These are phyloP conservation scores for Eueides isabella DNA, from an alignment of 1,140 invertebrate genomes.

Conservation along the genomic window DNA sequence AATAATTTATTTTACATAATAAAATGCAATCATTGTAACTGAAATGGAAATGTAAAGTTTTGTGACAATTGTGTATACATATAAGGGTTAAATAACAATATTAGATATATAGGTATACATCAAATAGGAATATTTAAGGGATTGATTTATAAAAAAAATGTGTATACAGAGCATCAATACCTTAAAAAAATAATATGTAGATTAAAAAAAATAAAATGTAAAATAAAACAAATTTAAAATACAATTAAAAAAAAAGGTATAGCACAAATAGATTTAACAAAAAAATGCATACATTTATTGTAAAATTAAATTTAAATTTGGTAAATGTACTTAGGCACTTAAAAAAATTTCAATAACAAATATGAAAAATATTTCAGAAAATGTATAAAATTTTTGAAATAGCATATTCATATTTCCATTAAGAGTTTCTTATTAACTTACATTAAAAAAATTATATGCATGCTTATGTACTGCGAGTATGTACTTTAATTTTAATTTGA, in stretches of 20 bases:
- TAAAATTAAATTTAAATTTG: neutral
- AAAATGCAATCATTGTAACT: neutral
- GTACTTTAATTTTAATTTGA: too few relatives aligned
- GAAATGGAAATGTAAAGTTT: neutral
- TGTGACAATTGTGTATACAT: slow-evolving; percentile 4
- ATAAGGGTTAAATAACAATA: slow-evolving; percentile 13
- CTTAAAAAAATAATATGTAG: neutral
- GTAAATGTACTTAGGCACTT: slow-evolving; percentile 17
- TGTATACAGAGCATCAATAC: neutral
- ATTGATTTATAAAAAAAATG: neutral
- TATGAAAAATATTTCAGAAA: neutral
- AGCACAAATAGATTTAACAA: neutral
- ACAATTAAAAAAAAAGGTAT: neutral
- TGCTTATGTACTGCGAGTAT: too few relatives aligned
- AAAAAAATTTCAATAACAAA: slow-evolving; percentile 18
- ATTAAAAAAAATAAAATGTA: neutral
- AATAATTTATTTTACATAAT: neutral
- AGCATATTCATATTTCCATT: too few relatives aligned
- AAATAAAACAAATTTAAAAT: neutral
- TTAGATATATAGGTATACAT: neutral
- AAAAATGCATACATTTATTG: neutral
- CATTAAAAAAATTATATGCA: too few relatives aligned
- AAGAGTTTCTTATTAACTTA: too few relatives aligned
- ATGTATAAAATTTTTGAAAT: too few relatives aligned
- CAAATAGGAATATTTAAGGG: neutral